Evolutionary conservation across 1,140 invertebrate species (phyloP), one percentile per base, ranked within the genome.

Genomic region (Pissodes strobi): DNA sequence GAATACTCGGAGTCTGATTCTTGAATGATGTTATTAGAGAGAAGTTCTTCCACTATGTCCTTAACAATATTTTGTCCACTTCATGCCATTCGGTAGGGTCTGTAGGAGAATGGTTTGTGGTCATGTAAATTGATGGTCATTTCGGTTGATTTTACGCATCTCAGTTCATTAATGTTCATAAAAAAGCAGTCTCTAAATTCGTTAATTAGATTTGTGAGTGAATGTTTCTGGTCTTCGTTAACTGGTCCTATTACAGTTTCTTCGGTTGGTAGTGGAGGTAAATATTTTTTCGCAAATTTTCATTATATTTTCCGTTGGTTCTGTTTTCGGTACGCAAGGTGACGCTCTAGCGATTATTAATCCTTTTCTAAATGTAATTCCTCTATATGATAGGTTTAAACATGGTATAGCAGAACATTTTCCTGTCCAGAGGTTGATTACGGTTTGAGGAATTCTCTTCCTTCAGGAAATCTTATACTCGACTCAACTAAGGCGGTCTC

Each of bases 1-100:
- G 69, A 68, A 58, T 71, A 76, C 3, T 3, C 4, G 0, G 76
- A 78, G 2, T 64, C 34, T 13, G 66, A 72, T 8, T 53, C 17
- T 18, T 37, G 8, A 0, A 79, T 66, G 9, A 66, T 62, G 2
- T 34, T 38, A 22, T 37, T 18, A 9, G 58, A n/a, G 10, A 61
- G 19, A 18, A 66, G 13, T n/a, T 66, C 38, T 13, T 66, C 48
- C 1, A 66, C 22, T 21, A 30, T 39, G 12, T 62, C 30, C 5
- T 55, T 34, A 5, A 66, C 25, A 13, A 5, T 12, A n/a, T 21
- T 38, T n/a, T 45, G 37, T 25, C 60, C 55, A 22, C 3, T 8
- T 9, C 13, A 17, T 6, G 39, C 6, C 6, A 41, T n/a, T n/a
- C n/a, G n/a, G n/a, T n/a, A n/a, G n/a, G n/a, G n/a, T n/a, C n/a